These are phyloP conservation scores for Pagrus major DNA, from an alignment of 2,113 vertebrate species.

Conservation along the genomic window DNA sequence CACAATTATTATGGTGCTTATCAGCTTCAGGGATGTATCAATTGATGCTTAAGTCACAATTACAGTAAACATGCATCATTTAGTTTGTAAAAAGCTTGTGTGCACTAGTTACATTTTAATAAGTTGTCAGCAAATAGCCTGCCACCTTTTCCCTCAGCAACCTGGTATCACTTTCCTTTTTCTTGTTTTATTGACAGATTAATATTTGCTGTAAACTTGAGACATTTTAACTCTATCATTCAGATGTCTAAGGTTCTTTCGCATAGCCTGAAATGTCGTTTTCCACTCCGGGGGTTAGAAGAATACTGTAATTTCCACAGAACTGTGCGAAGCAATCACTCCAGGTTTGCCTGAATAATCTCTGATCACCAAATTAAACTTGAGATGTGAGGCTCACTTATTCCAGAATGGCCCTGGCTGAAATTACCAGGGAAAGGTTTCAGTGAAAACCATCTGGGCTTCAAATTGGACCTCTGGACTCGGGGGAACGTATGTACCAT, in stretches of 20 bases:
- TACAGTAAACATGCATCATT: conserved; percentile 65
- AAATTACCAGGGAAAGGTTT: conserved; percentile 46
- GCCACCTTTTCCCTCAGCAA: conserved; percentile 2
- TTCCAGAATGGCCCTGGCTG: conserved; percentile 29
- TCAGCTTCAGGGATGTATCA: conserved; percentile 60
- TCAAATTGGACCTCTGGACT: conserved; percentile 48
- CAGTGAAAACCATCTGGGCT: conserved; percentile 40
- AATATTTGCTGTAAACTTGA: conserved; percentile 1
- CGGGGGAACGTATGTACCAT: conserved; percentile 18
- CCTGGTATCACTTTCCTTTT: conserved; percentile 6
- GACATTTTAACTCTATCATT: conserved; percentile 1
- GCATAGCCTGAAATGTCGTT: background rate
- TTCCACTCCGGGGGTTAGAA: background rate
- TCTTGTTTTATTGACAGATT: conserved; percentile 35
- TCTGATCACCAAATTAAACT: conserved; percentile 53
- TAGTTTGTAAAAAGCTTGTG: conserved; percentile 48
- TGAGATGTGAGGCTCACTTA: conserved; percentile 22
- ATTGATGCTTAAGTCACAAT: conserved; percentile 61
- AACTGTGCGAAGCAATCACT: conserved; percentile 27
- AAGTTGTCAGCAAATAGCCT: conserved; percentile 29
- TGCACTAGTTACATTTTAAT: conserved; percentile 40
- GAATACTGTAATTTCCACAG: conserved; percentile 28
- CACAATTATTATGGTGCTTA: conserved; percentile 59
- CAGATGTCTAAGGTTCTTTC: conserved; percentile 10
- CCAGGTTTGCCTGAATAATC: conserved; percentile 51